phyloP scores from a whole-genome alignment of 2,113 vertebrate species.

The Trematocara marginatum region DNA sequence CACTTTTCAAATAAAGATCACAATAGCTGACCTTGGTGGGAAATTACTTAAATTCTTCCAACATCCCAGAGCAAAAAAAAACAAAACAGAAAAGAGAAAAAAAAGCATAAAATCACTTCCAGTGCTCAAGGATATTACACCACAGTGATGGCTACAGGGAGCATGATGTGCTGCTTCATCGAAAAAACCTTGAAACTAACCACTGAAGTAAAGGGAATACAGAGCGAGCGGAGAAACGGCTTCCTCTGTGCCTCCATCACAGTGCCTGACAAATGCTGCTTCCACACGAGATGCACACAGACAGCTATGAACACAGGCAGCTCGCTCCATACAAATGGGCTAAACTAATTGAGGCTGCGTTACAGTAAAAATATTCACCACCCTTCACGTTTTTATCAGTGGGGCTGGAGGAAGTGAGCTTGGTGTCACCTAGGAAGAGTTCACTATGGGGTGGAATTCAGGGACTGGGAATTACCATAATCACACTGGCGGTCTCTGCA shows the following conservation, averaged over 20 bases:
- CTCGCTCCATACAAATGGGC: not conserved
- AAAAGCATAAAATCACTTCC: slow-evolving; percentile 16
- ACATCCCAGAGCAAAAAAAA: not conserved
- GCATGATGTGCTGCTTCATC: not conserved
- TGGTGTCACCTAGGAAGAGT: slow-evolving; percentile 29
- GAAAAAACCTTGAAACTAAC: slow-evolving; percentile 11
- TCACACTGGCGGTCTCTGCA: slow-evolving; percentile 43
- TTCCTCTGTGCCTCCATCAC: not conserved
- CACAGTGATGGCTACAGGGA: not conserved
- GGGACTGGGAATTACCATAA: slow-evolving; percentile 51
- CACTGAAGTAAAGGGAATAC: not conserved
- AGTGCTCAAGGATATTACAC: slow-evolving; percentile 15
- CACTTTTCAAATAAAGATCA: slow-evolving; percentile 13
- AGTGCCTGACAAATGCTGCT: not conserved
- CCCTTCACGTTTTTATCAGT: not conserved
- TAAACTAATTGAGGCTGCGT: not conserved
- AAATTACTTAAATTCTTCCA: slow-evolving; percentile 22
- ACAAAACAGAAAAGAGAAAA: not conserved
- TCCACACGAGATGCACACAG: not conserved
- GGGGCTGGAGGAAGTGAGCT: slow-evolving; percentile 24
- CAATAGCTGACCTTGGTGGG: slow-evolving; percentile 18
- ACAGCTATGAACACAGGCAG: not conserved
- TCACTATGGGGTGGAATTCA: slow-evolving; percentile 10
- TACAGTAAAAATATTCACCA: slow-evolving; percentile 19
- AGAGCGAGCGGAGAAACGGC: not conserved